These are phyloP conservation scores for Setipinna tenuifilis DNA, from an alignment of 2,797 vertebrate species.

Conservation along the genomic window DNA sequence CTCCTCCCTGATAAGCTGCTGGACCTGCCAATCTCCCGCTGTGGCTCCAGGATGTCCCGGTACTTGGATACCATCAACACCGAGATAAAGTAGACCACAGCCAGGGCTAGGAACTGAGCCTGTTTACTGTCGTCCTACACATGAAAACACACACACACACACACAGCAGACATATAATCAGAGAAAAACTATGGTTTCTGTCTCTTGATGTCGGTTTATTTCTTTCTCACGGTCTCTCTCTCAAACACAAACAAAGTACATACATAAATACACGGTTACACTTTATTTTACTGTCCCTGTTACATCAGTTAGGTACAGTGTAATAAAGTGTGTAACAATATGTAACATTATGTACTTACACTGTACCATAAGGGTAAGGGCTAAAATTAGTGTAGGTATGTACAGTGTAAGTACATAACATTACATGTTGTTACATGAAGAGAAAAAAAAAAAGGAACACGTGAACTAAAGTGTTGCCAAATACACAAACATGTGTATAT, in stretches of 20 bases:
- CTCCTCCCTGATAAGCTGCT: conserved; percentile 92
- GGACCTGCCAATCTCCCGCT: conserved; percentile 92
- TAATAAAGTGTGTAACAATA: too few species aligned
- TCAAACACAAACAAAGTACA: not conserved
- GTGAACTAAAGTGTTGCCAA: not conserved
- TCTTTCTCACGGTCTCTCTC: not conserved
- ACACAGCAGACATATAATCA: not conserved
- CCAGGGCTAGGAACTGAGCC: conserved; percentile 96
- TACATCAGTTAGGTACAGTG: too few species aligned
- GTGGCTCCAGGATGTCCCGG: conserved; percentile 96
- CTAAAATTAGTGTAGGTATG: not conserved
- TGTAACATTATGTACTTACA: too few species aligned
- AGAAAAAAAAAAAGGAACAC: not conserved
- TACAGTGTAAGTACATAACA: not conserved
- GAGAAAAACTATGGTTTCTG: not conserved
- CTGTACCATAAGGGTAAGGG: too few species aligned
- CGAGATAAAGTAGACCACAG: conserved; percentile 98
- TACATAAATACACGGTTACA: not conserved
- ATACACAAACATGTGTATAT: not conserved
- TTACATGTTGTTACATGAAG: not conserved
- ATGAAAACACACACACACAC: conserved; percentile 47
- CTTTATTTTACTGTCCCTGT: too few species aligned
- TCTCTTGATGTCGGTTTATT: too few species aligned
- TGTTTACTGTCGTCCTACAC: conserved; percentile 96
- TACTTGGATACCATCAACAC: conserved; percentile 99